Base-by-base conservation (phyloP, 2,797 vertebrate species). In the Mustela erminea region DNA sequence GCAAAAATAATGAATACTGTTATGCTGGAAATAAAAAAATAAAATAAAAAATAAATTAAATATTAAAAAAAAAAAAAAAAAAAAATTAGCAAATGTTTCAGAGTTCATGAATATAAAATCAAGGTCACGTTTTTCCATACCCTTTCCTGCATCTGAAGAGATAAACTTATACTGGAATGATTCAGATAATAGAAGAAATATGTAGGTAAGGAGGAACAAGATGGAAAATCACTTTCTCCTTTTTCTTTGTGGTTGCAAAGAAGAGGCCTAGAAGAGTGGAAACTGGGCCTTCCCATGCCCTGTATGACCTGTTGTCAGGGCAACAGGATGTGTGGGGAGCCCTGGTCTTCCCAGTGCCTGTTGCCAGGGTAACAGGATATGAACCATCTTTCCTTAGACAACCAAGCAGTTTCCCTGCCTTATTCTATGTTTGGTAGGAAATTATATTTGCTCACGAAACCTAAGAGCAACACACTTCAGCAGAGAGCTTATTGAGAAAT, bases 241-340 rank as follows among this genome's bases (percentile, higher is more conserved):
- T 94, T 96, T 72, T 85, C 89, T 86, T 80, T 90, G 64, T 95
- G 29, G 62, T 92, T 96, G 72, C 90, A 93, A 92, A 93, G 29
- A 93, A 90, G 23, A 97, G 60, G 54, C 32, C 80, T 92, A 92
- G 54, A 90, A 92, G 74, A 75, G 49, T 75, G 43, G 60, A 27
- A 74, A 92, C 43, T 93, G 96, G 90, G 35, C 64, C 92, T 97
- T 97, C 95, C 82, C 92, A 96, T 96, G 58, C 87, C 95, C 86
- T 92, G 52, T 27, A 58, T 93, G 93, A 97, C 93, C 97, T 98
- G 96, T 97, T 97, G 95, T 98, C 96, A 96, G 87, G 96, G 97
- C 86, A 98, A 98, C 96, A 94, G 62, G 72, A 97, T 96, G 68
- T 89, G 62, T 92, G 58, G 90, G 90, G 83, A 98, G 85, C 58